phyloP scores from a whole-genome alignment of 2,888 invertebrate genomes.

The Cosmia pyralina region DNA sequence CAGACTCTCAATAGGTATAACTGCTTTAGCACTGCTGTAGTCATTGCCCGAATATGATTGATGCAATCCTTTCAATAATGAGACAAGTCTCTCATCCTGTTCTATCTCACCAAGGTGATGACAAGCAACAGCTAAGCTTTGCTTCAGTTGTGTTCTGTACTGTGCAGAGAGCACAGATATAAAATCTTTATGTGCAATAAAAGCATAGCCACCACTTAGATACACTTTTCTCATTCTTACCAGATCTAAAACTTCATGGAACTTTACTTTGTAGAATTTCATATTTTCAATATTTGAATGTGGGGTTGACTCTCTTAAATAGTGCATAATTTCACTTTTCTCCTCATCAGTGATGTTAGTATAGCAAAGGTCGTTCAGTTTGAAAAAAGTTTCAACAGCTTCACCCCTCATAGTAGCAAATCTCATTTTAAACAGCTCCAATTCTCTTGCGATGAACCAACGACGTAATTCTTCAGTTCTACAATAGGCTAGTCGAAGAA shows the following conservation, averaged over 20 bases:
- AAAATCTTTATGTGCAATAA: constrained; percentile 95
- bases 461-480: constrained; percentile 95
- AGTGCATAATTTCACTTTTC: constrained; percentile 91
- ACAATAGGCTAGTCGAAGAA: constrained; percentile 97
- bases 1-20: constrained; percentile 93
- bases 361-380: constrained; percentile 92
- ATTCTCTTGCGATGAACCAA: constrained; percentile 97
- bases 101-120: constrained; percentile 93
- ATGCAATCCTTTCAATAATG: constrained; percentile 94
- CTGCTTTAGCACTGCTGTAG: constrained; percentile 90
- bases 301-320: constrained; percentile 91
- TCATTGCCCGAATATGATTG: constrained; percentile 96
- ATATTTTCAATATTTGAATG: constrained; percentile 90
- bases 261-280: constrained; percentile 95
- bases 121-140: constrained; percentile 92
- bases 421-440: constrained; percentile 96
- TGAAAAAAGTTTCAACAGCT: constrained; percentile 92
- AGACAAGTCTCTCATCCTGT: constrained; percentile 95
- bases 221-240: constrained; percentile 94
- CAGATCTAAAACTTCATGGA: constrained; percentile 96
- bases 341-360: constrained; percentile 92
- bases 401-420: constrained; percentile 92
- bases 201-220: constrained; percentile 95
- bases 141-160: constrained; percentile 93
- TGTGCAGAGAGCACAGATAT: constrained; percentile 94